Conservation (phyloP, 2,888 invertebrate species). For the Oligia latruncula region DNA sequence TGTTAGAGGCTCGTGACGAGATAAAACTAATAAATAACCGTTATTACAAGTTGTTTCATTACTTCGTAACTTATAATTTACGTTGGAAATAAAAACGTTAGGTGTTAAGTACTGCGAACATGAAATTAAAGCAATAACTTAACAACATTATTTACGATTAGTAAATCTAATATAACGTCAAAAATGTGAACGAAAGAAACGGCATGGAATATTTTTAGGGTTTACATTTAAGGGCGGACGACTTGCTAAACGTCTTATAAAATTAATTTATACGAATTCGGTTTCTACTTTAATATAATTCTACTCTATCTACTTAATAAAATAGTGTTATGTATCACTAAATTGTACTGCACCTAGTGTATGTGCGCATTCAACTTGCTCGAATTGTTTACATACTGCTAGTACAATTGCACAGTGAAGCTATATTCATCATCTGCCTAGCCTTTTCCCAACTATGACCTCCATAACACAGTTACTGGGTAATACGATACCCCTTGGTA, state of each 20-base stretch:
- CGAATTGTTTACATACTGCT: background rate
- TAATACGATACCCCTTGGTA: no score
- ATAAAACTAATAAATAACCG: conserved; percentile 53
- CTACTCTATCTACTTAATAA: no score
- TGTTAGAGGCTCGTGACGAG: conserved; percentile 8
- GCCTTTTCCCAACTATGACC: no score
- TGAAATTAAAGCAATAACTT: conserved; percentile 61
- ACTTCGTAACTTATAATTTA: conserved; percentile 59
- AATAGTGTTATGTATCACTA: background rate
- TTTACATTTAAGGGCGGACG: no score
- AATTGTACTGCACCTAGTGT: background rate
- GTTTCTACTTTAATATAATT: background rate
- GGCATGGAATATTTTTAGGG: conserved; percentile 64
- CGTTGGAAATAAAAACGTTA: conserved; percentile 54
- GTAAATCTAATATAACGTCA: conserved; percentile 57
- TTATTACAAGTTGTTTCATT: conserved; percentile 61
- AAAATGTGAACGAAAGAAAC: conserved; percentile 61
- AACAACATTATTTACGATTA: conserved; percentile 59
- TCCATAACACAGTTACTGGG: no score
- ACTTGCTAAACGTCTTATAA: background rate
- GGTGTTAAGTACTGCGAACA: conserved; percentile 55
- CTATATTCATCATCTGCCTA: no score
- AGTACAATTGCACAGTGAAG: background rate
- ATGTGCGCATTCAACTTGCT: background rate
- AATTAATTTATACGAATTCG: conserved; percentile 4